phyloP scores from a whole-genome alignment of 2,888 invertebrate genomes.

The Torymus aiolomorphi region DNA sequence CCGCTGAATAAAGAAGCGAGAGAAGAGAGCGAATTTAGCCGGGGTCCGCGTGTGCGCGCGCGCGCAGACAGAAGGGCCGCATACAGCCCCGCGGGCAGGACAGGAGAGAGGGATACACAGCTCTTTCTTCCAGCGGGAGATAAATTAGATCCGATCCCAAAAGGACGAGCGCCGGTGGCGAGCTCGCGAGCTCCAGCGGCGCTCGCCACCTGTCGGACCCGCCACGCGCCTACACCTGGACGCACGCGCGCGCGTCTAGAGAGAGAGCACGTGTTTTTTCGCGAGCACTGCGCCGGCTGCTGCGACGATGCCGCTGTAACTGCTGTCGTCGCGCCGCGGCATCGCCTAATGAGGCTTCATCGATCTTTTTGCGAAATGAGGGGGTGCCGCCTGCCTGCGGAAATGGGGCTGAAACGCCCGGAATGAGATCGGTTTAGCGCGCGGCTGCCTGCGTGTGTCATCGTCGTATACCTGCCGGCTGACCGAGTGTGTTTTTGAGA shows the following conservation, averaged over 20 bases:
- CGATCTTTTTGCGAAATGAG: conserved; percentile 38
- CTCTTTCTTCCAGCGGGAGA: conserved; percentile 60
- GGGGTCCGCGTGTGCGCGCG: conserved; percentile 20
- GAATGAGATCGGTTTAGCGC: no score
- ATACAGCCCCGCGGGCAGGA: no score
- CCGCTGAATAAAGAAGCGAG: conserved; percentile 40
- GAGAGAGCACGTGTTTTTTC: conserved; percentile 4
- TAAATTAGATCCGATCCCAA: conserved; percentile 68
- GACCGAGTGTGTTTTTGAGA: no score
- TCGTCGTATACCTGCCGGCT: no score
- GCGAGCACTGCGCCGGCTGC: conserved; percentile 2
- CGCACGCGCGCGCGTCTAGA: conserved; percentile 13
- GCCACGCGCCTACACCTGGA: conserved; percentile 72
- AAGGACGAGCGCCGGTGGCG: conserved; percentile 50
- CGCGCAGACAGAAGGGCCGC: conserved; percentile 6
- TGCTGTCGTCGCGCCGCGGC: not conserved
- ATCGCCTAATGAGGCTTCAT: conserved; percentile 51
- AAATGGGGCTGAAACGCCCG: not conserved
- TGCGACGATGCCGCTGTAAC: not conserved
- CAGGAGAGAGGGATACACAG: conserved; percentile 39
- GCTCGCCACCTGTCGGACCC: conserved; percentile 71
- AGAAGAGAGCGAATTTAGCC: conserved; percentile 35
- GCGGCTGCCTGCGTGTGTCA: no score
- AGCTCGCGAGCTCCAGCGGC: conserved; percentile 51
- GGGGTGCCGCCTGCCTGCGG: not conserved